Base-by-base conservation (phyloP, 2,797 vertebrate genomes). In the Amazona ochrocephala region DNA sequence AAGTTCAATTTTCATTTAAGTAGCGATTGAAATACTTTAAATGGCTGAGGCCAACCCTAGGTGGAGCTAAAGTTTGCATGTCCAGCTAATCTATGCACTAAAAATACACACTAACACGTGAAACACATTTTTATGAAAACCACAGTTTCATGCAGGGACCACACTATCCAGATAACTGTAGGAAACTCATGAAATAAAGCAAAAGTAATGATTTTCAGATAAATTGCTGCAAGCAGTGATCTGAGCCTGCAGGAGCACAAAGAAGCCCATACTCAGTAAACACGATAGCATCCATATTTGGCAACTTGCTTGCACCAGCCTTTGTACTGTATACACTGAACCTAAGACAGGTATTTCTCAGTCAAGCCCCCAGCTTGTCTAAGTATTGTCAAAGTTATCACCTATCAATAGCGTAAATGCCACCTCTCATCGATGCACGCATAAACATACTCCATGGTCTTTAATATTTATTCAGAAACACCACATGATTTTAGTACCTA, bases 51-150 rank as follows among this genome's bases (percentile, higher is more conserved):
- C 14, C 89, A 82, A 90, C 74, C 44, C 78, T 74, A 96, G 73
- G 44, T 90, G 80, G 83, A 86, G 93, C 91, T 80, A 51, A 89
- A 95, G 78, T 66, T 87, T 94, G 54, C 22, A 56, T 4, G 16
- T 37, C 29, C 44, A 77, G 53, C 1, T 65, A 58, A 77, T 7
- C 18, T n/a, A 7, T 32, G 47, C 20, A 24, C 20, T 72, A 62
- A 83, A 92, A 83, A 67, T 29, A 41, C 1, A 87, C 8, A 27
- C 13, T 56, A 77, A 77, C 4, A 77, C 0, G 1, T 18, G 7
- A 19, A 66, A 75, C 18, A n/a, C 6, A 30, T 68, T 91, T 92
- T 87, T 56, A 76, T 1, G 6, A 85, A 91, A 74, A 1, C 1
- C 13, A 18, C 11, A 13, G 62, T 79, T 88, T 77, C 42, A 71